A percentile compares a stretch with the other conserved stretches of the same genome.
These are phyloP conservation scores for Anisognathus igniventris DNA, from an alignment of 2,797 vertebrate species.

Conservation along the genomic window DNA sequence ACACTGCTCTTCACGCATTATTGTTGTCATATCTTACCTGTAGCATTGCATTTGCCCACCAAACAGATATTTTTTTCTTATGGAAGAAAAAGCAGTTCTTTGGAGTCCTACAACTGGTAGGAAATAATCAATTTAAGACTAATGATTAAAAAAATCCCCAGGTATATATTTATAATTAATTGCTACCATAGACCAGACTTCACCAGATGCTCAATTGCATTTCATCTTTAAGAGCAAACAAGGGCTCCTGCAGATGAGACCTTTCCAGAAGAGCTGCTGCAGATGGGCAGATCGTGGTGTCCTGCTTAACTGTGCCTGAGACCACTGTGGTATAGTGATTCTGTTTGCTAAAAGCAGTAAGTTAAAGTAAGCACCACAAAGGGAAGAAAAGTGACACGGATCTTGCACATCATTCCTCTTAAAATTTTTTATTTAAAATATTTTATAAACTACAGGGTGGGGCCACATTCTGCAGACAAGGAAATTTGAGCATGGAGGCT, in stretches of 20 bases:
- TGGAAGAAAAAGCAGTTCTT: background rate
- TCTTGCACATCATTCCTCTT: background rate
- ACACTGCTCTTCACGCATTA: background rate
- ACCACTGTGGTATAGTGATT: background rate
- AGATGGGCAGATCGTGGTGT: background rate
- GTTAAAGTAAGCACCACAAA: constrained; percentile 3
- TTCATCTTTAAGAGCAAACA: constrained; percentile 26
- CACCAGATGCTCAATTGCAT: constrained; percentile 33
- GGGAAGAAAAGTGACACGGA: background rate
- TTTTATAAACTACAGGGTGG: background rate
- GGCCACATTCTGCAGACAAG: background rate
- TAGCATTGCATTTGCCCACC: background rate
- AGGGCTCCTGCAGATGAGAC: constrained; percentile 26
- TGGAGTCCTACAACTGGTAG: background rate
- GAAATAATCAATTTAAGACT: constrained; percentile 1
- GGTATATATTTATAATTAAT: background rate
- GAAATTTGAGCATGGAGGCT: accelerated
- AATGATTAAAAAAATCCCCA: constrained; percentile 18
- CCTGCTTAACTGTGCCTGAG: background rate
- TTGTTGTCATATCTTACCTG: background rate
- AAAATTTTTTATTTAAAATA: background rate
- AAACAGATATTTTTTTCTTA: background rate
- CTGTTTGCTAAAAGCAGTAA: background rate
- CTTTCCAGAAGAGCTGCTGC: constrained; percentile 12
- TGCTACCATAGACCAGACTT: background rate